Conservation (phyloP, 2,113 vertebrate genomes). For the Phrynosoma blainvillii region DNA sequence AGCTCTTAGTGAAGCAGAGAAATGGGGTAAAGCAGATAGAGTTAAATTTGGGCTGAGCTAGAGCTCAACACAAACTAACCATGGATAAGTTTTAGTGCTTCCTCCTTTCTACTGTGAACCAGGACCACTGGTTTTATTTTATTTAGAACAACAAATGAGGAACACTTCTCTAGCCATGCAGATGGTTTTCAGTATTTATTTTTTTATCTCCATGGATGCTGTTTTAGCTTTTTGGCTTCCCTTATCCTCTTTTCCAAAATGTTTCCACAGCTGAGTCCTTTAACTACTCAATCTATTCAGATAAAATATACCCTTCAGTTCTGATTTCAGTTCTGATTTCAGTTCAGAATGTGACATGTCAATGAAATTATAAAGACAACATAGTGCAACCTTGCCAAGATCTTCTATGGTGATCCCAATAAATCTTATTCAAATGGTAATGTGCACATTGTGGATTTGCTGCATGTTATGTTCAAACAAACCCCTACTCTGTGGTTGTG, state of each 20-base stretch:
- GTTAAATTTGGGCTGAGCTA: not conserved
- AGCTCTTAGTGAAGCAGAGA: not conserved
- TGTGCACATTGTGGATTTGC: not conserved
- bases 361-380: not conserved
- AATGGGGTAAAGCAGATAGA: not conserved
- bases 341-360: not conserved
- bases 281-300: not conserved
- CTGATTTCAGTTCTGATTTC: too few species aligned
- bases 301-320: not conserved
- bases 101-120: not conserved
- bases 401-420: not conserved
- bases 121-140: too few species aligned
- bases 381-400: not conserved
- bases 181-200: not conserved
- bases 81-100: not conserved
- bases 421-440: too few species aligned
- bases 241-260: not conserved
- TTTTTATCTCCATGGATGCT: not conserved
- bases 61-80: too few species aligned
- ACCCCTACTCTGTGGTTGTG: not conserved
- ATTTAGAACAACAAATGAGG: not conserved
- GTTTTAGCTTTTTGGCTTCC: not conserved
- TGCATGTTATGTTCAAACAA: slow-evolving; percentile 8
- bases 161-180: not conserved
- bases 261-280: not conserved